Percentiles rank a stretch among this genome's conserved stretches.
Evolutionary conservation across 1,140 invertebrate genomes (phyloP).

Genomic region (Bombus picipes): DNA sequence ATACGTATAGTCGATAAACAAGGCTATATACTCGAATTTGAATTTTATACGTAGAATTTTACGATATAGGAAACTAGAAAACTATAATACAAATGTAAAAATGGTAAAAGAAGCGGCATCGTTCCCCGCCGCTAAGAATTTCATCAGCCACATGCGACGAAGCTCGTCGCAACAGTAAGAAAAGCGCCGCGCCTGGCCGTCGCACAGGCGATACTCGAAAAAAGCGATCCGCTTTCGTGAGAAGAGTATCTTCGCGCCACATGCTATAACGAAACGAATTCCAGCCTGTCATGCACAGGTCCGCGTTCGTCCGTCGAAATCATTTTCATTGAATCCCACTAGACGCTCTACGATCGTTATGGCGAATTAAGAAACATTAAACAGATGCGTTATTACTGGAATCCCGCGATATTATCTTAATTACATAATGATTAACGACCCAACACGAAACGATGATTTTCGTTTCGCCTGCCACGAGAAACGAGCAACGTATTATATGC

Average conservation of each 20-base stretch:
- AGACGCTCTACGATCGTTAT: neutral
- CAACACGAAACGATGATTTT: slow-evolving; percentile 15
- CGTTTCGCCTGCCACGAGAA: neutral
- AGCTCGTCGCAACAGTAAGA: slow-evolving; percentile 1
- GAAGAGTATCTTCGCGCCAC: slow-evolving; percentile 49
- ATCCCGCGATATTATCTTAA: slow-evolving; percentile 38
- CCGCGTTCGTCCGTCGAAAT: slow-evolving; percentile 29
- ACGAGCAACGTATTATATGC: neutral
- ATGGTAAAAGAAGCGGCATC: neutral
- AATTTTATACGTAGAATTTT: too few relatives aligned
- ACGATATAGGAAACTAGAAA: too few relatives aligned
- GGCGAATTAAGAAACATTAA: slow-evolving; percentile 29
- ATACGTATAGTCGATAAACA: too few relatives aligned
- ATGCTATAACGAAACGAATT: slow-evolving; percentile 43
- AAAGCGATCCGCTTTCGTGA: slow-evolving; percentile 56
- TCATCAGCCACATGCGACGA: neutral
- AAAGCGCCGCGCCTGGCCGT: neutral
- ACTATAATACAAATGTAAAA: rapidly evolving
- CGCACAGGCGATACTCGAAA: slow-evolving; percentile 35
- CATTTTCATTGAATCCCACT: slow-evolving; percentile 36
- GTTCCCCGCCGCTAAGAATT: too few relatives aligned
- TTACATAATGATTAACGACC: slow-evolving; percentile 33
- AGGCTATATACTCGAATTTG: too few relatives aligned
- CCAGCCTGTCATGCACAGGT: neutral
- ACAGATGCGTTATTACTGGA: slow-evolving; percentile 29